Percentiles rank a stretch among this genome's conserved stretches.
phyloP scores from a whole-genome alignment of 2,797 vertebrate species.

The Chrosomus eos region DNA sequence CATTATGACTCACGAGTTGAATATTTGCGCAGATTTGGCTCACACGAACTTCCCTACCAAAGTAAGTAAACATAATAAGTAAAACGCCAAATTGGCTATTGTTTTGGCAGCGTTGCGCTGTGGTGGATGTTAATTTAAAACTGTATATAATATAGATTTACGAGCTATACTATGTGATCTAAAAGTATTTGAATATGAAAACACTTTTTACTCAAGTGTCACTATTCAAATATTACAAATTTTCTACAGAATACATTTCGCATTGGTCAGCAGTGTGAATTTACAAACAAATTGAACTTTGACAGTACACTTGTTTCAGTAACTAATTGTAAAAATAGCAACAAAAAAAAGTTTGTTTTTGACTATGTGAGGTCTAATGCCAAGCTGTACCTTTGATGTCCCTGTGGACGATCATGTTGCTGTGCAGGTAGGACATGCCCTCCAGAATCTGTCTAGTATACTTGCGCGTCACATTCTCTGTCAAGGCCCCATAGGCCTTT shows the following conservation, averaged over 20 bases:
- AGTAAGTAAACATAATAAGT: too few relatives aligned
- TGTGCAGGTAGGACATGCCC: slow-evolving; percentile 96
- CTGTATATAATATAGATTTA: background rate
- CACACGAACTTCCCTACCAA: too few relatives aligned
- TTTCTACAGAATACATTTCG: background rate
- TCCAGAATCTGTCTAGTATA: slow-evolving; percentile 97
- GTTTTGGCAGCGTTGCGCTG: too few relatives aligned
- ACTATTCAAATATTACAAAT: background rate
- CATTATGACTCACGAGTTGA: too few relatives aligned
- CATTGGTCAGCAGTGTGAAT: background rate
- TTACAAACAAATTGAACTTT: background rate
- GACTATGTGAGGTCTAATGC: background rate
- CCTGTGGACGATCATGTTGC: slow-evolving; percentile 99
- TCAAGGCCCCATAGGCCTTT: slow-evolving; percentile 95
- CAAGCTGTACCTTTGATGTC: slow-evolving; percentile 91
- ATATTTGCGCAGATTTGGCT: too few relatives aligned
- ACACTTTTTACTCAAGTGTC: background rate
- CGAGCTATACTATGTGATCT: background rate
- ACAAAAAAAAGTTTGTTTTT: background rate
- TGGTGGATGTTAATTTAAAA: too few relatives aligned
- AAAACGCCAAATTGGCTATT: too few relatives aligned
- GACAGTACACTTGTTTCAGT: background rate
- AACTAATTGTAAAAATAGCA: background rate
- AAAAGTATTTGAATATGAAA: background rate
- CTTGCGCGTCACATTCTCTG: slow-evolving; percentile 95